phyloP scores from a whole-genome alignment of 2,113 vertebrate species.

The Addax nasomaculatus region DNA sequence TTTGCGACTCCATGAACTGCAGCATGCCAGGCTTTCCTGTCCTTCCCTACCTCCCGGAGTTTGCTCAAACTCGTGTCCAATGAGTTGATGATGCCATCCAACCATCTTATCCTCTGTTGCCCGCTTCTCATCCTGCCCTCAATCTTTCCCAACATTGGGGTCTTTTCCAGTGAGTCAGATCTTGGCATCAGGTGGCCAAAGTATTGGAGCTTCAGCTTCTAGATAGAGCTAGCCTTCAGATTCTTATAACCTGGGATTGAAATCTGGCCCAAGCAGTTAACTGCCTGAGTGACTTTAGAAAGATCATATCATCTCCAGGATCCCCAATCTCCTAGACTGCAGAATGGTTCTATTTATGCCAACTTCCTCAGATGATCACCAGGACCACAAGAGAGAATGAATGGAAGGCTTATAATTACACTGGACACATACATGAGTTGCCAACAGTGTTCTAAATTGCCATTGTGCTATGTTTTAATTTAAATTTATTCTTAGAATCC shows the following conservation, averaged over 20 bases:
- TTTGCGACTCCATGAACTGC: background rate
- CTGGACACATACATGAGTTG: background rate
- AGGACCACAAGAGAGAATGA: background rate
- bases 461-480: background rate
- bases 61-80: fast-evolving
- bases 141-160: background rate
- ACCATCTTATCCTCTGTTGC: background rate
- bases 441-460: background rate
- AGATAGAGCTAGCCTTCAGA: background rate
- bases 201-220: background rate
- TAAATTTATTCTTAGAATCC: background rate
- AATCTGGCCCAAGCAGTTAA: background rate
- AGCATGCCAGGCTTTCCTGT: background rate
- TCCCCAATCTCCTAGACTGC: background rate
- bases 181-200: background rate
- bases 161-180: background rate
- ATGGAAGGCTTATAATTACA: background rate
- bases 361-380: background rate
- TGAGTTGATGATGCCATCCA: background rate
- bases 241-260: background rate
- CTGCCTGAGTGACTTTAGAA: background rate
- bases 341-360: background rate
- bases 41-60: background rate
- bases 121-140: background rate
- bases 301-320: background rate